Evolutionary conservation across 2,888 invertebrate species (phyloP).

Genomic region (Alloplasta piceator): DNA sequence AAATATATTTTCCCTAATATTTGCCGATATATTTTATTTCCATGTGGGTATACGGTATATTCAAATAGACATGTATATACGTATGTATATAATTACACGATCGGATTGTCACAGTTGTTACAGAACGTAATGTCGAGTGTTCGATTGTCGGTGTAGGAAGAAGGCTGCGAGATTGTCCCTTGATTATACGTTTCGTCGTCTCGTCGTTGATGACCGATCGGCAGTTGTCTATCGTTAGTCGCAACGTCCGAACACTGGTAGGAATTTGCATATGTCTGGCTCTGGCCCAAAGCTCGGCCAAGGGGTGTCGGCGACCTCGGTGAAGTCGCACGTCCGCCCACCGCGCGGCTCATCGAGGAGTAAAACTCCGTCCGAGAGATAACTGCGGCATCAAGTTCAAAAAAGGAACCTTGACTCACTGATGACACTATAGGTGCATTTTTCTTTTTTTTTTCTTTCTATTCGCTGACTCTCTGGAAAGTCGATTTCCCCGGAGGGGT

Average conservation of each 20-base stretch:
- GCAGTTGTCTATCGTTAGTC: slow-evolving; percentile 68
- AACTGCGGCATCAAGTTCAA: slow-evolving; percentile 75
- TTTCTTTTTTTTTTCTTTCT: not conserved
- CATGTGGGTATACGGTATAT: not conserved
- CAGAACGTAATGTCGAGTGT: slow-evolving; percentile 87
- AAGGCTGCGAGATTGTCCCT: slow-evolving; percentile 84
- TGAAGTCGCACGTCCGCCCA: slow-evolving; percentile 86
- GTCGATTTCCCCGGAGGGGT: not conserved
- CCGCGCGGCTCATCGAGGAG: slow-evolving; percentile 91
- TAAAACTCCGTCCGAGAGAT: slow-evolving; percentile 86
- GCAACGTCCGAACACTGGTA: slow-evolving; percentile 68
- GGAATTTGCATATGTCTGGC: slow-evolving; percentile 75
- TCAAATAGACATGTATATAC: not conserved
- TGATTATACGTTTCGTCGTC: slow-evolving; percentile 86
- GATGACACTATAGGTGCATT: slow-evolving; percentile 26
- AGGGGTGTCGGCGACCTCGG: slow-evolving; percentile 85
- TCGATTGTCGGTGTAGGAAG: slow-evolving; percentile 84
- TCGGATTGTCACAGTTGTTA: slow-evolving; percentile 93
- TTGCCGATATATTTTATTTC: too few species aligned
- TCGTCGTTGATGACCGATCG: slow-evolving; percentile 78
- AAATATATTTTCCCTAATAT: too few species aligned
- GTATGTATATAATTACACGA: slow-evolving; percentile 89
- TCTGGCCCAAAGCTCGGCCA: slow-evolving; percentile 82
- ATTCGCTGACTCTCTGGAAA: not conserved
- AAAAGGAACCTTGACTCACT: slow-evolving; percentile 63